Evolutionary conservation across 2,888 invertebrate species (phyloP), one percentile per base, ranked within the genome.

Genomic region (Pollenia angustigena): DNA sequence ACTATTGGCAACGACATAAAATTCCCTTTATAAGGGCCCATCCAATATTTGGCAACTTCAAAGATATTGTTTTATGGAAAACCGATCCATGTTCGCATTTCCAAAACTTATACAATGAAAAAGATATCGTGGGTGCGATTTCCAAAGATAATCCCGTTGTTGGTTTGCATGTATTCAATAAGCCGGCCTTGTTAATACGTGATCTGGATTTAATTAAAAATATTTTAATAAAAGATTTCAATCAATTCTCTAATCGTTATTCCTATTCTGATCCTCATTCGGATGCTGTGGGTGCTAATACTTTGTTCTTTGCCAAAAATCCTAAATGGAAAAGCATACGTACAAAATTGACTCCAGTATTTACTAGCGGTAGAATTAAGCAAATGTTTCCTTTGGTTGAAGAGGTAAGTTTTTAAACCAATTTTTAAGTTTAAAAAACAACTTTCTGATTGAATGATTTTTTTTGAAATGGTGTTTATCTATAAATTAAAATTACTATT

Each of bases 151-250:
- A 88, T 82, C 87, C 92, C 46, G 83, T 93, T 74, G 85, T 90
- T 82, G 90, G 94, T 84, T 64, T 94, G 84, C 88, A 91, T 90
- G 85, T 94, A 1, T 90, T 94, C 18, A 91, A 94, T 87, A 92
- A 92, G 4, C 94, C 94, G 0, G 90, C 89, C 0, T 18, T 94
- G 2, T 9, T 94, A 1, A 78, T 93, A 0, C 91, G 92, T 4
- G 94, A 94, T 88, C 91, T 92, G 0, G 93, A 93, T 2, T 81
- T 94, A 1, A 86, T 94, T 1, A 94, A 94, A 88, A 89, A 90
- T 4, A 85, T 94, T 6, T 88, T 94, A 72, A 91, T 94, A 1
- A 94, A 93, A 60, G 94, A 94, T 80, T 94, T 94, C 54, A 91
- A 91, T 76, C 90, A 90, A 50, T 94, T 94, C 78, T 78, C 90